Evolutionary conservation across 2,888 invertebrate genomes (phyloP).

Genomic region (Folsomia manolachei): DNA sequence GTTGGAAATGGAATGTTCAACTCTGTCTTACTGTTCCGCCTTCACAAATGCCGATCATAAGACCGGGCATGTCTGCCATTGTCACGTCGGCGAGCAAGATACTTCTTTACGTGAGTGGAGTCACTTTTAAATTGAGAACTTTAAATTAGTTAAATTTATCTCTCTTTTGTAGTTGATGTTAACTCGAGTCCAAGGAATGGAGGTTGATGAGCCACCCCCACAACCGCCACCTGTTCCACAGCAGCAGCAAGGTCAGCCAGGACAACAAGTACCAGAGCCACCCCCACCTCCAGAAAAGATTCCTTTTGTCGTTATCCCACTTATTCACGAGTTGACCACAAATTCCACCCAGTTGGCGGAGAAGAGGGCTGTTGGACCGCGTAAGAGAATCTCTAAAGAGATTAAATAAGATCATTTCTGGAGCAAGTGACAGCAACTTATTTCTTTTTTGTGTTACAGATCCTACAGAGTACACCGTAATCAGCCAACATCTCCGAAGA

Average conservation of each 20-base stretch:
- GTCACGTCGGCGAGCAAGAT: constrained; percentile 82
- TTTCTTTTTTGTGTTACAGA: constrained; percentile 35
- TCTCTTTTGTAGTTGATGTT: constrained; percentile 65
- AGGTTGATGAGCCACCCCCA: no score
- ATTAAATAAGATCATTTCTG: background rate
- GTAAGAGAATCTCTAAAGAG: constrained; percentile 34
- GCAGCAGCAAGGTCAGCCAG: background rate
- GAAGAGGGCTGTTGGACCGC: constrained; percentile 61
- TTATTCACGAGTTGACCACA: constrained; percentile 82
- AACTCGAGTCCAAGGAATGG: constrained; percentile 59
- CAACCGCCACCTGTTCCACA: background rate
- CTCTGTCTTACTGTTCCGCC: constrained; percentile 91
- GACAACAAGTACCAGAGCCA: no score
- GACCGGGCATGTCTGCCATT: constrained; percentile 85
- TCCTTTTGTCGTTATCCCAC: constrained; percentile 75
- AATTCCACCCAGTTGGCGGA: constrained; percentile 86
- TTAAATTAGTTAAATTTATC: background rate
- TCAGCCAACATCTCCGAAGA: constrained; percentile 64
- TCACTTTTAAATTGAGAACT: background rate
- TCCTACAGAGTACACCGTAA: constrained; percentile 56
- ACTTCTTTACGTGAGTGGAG: constrained; percentile 79
- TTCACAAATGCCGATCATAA: constrained; percentile 77
- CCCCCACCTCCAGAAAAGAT: constrained; percentile 49
- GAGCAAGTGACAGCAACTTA: background rate
- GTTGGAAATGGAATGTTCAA: constrained; percentile 82